Conservation (phyloP, 53 echinoderm and acorn worm genomes). For the Crossaster papposus region DNA sequence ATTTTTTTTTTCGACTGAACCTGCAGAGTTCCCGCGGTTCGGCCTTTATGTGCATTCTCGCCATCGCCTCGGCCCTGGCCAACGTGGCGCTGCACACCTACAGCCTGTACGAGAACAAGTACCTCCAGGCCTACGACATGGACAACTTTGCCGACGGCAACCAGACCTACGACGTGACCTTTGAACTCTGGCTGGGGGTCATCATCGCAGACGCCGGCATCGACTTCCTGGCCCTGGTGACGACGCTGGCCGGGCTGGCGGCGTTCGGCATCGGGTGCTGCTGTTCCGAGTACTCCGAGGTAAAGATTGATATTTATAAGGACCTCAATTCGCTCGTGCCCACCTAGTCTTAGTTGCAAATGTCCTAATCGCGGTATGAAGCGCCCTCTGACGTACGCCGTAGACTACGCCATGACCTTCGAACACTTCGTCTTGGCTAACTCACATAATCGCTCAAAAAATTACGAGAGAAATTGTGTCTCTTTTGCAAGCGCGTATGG, state of each 20-base stretch:
- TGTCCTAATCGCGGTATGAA: too few species aligned
- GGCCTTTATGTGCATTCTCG: constrained; percentile 61
- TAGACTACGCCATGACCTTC: too few species aligned
- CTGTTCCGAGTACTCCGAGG: constrained; percentile 63
- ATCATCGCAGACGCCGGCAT: constrained; percentile 61
- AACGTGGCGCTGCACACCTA: constrained; percentile 56
- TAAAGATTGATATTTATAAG: neutral
- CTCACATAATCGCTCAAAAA: too few species aligned
- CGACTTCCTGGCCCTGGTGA: constrained; percentile 42
- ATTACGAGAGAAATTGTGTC: too few species aligned
- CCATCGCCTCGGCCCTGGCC: constrained; percentile 49
- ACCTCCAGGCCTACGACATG: constrained; percentile 17
- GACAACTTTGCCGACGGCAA: constrained; percentile 4
- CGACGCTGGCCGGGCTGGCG: constrained; percentile 28
- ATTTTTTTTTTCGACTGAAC: neutral
- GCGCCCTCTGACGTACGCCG: too few species aligned
- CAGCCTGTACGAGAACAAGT: constrained; percentile 42
- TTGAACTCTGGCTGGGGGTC: constrained; percentile 53
- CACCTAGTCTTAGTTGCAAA: too few species aligned
- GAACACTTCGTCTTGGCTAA: too few species aligned
- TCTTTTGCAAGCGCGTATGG: too few species aligned
- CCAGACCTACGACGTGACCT: constrained; percentile 32
- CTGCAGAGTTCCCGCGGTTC: constrained; percentile 61
- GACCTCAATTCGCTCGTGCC: too few species aligned
- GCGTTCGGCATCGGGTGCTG: constrained; percentile 61